These are phyloP conservation scores for Cactoblastis cactorum DNA, from an alignment of 2,888 invertebrate genomes.

Conservation along the genomic window DNA sequence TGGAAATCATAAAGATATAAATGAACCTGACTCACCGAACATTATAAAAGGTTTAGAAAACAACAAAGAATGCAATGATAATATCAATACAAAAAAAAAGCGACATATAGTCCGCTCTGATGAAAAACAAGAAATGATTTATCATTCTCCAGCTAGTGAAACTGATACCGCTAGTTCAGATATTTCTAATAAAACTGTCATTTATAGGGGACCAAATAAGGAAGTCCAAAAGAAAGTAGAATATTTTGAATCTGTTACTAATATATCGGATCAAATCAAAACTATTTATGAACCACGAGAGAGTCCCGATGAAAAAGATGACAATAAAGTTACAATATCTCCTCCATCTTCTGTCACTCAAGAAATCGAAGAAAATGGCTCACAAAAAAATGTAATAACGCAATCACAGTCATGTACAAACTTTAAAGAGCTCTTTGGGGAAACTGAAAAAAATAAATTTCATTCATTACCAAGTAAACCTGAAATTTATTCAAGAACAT, in stretches of 20 bases:
- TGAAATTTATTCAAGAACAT: constrained; percentile 68
- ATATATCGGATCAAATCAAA: constrained; percentile 64
- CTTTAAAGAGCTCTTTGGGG: constrained; percentile 90
- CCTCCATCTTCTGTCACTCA: neutral
- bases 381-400: constrained; percentile 52
- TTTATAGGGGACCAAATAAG: constrained; percentile 79
- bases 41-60: neutral
- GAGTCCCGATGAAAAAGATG: constrained; percentile 63
- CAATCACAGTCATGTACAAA: constrained; percentile 85
- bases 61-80: constrained; percentile 33
- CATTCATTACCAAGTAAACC: constrained; percentile 73
- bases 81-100: constrained; percentile 74
- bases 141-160: constrained; percentile 80
- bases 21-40: neutral
- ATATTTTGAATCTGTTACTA: constrained; percentile 87
- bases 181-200: constrained; percentile 84
- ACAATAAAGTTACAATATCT: constrained; percentile 23
- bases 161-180: constrained; percentile 87
- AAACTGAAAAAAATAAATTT: constrained; percentile 81
- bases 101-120: constrained; percentile 42
- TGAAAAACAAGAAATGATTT: constrained; percentile 50
- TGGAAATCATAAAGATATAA: neutral
- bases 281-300: constrained; percentile 77
- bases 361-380: constrained; percentile 33
- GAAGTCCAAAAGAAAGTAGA: constrained; percentile 86